Conservation (phyloP, 2,797 vertebrate species). For the Cuniculus paca region DNA sequence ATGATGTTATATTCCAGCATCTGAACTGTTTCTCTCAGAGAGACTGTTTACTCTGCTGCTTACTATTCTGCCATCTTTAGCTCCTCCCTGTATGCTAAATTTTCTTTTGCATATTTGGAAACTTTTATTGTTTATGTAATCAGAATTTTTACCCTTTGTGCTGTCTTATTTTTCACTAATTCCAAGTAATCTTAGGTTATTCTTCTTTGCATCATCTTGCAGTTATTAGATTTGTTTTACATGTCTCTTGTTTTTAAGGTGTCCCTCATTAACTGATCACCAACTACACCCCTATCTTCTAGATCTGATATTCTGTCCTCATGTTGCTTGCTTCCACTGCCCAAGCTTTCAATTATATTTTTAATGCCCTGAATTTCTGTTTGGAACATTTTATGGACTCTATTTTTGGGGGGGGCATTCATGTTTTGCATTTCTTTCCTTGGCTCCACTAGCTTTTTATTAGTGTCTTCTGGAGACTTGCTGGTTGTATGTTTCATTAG, state of each 20-base stretch:
- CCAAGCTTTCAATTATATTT: not conserved
- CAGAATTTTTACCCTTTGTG: not conserved
- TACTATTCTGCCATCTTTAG: too few relatives aligned
- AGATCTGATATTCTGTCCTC: not conserved
- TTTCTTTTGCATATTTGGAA: too few relatives aligned
- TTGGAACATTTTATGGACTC: not conserved
- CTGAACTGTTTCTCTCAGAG: too few relatives aligned
- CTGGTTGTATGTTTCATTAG: not conserved
- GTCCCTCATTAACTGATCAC: not conserved
- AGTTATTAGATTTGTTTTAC: not conserved
- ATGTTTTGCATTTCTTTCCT: not conserved
- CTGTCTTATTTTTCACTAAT: not conserved
- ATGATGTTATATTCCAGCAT: too few relatives aligned
- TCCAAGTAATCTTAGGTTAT: not conserved
- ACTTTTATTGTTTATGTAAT: not conserved
- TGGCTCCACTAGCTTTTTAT: too few relatives aligned
- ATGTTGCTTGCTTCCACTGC: not conserved
- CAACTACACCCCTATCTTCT: not conserved
- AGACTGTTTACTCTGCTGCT: too few relatives aligned
- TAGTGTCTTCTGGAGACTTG: too few relatives aligned
- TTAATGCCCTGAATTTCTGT: not conserved
- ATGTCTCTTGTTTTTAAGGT: not conserved
- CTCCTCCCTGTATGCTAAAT: too few relatives aligned
- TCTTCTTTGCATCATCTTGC: not conserved
- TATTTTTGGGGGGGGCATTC: not conserved